Evolutionary conservation across 92 coral and sea anemone genomes (phyloP), one percentile per base, ranked within the genome.

Genomic region (Porites lobata): DNA sequence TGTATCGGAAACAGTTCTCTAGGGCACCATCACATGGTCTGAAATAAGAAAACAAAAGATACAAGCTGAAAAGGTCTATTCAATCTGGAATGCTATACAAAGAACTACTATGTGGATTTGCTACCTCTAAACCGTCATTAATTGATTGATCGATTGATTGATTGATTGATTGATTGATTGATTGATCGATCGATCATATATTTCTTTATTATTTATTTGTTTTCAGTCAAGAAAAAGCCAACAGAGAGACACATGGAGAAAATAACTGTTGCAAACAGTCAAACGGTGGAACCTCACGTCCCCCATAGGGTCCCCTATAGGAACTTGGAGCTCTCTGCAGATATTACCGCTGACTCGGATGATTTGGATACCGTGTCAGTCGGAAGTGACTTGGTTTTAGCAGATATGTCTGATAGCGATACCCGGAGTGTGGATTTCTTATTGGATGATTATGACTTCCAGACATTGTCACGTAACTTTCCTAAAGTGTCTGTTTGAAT

Each of bases 401-500:
- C 90, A 78, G 98, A 95, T 67, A 24, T 95, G 77, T 88, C 95
- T 29, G 98, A 95, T 38, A 88, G 93, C 29, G 93, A 92, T 61
- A 94, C 89, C 1, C 86, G 90, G 43, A 95, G 94, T 61, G 81
- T 80, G 64, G 98, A 93, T 74, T 65, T 79, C 17, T 86, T 91
- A 52, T 20, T 93, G 50, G 78, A 63, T 26, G 91, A 85, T 58
- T 61, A 26, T 9, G 84, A 69, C 63, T 68, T 12, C 63, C 82
- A n/a, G 76, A 56, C n/a, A 32, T 15, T 69, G 21, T 66, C 89
- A 47, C 81, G 64, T n/a, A 57, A 72, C 54, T 21, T 84, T 61
- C 87, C 87, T 2, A 73, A 84, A 62, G 87, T 84, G 72, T 84
- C 87, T 9, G 69, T 84, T 8, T 84, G 54, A 84, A 43, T 54